Conservation (phyloP, 2,797 vertebrate genomes). For the Naso thynnoides region DNA sequence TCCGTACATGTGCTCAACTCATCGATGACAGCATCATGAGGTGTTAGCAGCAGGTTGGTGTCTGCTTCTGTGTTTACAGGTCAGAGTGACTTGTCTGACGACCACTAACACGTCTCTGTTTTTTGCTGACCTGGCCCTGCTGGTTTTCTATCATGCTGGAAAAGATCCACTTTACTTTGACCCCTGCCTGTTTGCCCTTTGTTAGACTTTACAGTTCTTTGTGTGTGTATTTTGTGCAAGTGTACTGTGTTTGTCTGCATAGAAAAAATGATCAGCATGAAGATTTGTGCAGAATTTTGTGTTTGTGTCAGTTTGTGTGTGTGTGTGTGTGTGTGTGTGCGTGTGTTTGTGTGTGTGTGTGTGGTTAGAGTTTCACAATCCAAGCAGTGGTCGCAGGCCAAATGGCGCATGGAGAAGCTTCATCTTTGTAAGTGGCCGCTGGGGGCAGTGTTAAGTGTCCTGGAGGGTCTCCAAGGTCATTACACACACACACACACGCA, state of each 20-base stretch:
- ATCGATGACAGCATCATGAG: conserved; percentile 24
- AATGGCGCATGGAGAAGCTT: conserved; percentile 67
- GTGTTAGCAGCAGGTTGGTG: conserved; percentile 23
- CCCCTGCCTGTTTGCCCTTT: conserved; percentile 26
- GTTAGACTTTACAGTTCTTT: conserved; percentile 5
- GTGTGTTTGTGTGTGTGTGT: conserved; percentile 31
- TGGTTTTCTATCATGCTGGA: conserved; percentile 13
- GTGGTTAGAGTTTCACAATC: conserved; percentile 26
- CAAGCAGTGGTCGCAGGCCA: conserved; percentile 62
- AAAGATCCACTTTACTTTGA: conserved; percentile 25
- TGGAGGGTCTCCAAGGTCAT: conserved; percentile 76
- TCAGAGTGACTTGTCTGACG: conserved; percentile 18
- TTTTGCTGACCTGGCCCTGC: conserved; percentile 30
- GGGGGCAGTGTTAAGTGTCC: conserved; percentile 75
- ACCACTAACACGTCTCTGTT: conserved; percentile 3
- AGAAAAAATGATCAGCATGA: conserved; percentile 14
- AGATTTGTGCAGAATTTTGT: conserved; percentile 12
- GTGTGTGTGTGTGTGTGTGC: conserved; percentile 14
- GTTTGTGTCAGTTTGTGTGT: too few species aligned
- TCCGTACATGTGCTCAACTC: conserved; percentile 14
- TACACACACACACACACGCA: conserved; percentile 18
- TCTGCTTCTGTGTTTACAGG: conserved; percentile 36
- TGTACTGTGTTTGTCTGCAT: neutral
- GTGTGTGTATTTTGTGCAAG: neutral
- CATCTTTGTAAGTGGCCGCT: conserved; percentile 73